These are phyloP conservation scores for Aplocera efformata DNA, from an alignment of 2,888 invertebrate species.

Conservation along the genomic window DNA sequence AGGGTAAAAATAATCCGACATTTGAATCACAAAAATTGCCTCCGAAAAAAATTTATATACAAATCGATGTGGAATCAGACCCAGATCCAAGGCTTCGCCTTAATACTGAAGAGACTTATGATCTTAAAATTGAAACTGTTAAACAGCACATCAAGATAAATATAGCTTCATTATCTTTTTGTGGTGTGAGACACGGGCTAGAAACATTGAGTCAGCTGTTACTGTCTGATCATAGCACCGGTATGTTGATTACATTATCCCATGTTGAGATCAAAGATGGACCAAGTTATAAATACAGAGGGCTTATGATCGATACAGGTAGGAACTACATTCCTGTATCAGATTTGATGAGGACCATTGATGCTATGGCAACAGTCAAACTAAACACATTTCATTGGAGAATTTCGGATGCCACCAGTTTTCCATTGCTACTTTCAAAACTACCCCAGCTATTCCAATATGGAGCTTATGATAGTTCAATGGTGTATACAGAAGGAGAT, in stretches of 20 bases:
- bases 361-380: slow-evolving; percentile 93
- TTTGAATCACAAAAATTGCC: slow-evolving; percentile 33
- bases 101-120: slow-evolving; percentile 86
- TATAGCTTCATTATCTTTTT: slow-evolving; percentile 81
- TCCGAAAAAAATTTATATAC: slow-evolving; percentile 53
- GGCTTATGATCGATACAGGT: slow-evolving; percentile 93
- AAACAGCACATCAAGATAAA: slow-evolving; percentile 69
- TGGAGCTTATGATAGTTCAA: slow-evolving; percentile 89
- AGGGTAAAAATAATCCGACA: slow-evolving; percentile 40
- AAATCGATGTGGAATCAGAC: slow-evolving; percentile 76
- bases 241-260: slow-evolving; percentile 81
- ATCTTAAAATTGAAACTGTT: slow-evolving; percentile 74
- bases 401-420: slow-evolving; percentile 92
- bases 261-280: slow-evolving; percentile 85
- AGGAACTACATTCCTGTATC: slow-evolving; percentile 90
- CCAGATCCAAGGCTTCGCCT: slow-evolving; percentile 80
- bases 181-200: slow-evolving; percentile 87
- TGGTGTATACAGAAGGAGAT: slow-evolving; percentile 85
- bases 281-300: slow-evolving; percentile 88
- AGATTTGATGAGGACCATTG: slow-evolving; percentile 85
- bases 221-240: slow-evolving; percentile 84
- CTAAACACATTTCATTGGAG: slow-evolving; percentile 96
- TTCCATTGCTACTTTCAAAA: slow-evolving; percentile 87
- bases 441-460: slow-evolving; percentile 86
- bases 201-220: slow-evolving; percentile 88